phyloP scores from a whole-genome alignment of 2,888 invertebrate genomes.

The Ichneumoninae sp. region DNA sequence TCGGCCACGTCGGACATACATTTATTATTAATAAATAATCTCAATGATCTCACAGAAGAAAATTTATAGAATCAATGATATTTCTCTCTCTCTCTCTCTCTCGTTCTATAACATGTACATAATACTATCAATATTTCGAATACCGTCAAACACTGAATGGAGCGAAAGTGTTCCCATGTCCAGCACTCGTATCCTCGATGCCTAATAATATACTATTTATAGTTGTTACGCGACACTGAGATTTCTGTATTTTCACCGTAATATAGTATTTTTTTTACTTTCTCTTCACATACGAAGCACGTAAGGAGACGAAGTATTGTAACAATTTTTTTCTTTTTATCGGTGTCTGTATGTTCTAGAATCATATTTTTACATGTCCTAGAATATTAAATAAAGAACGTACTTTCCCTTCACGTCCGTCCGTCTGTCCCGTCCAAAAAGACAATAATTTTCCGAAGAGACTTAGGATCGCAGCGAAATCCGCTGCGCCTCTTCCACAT shows the following conservation, averaged over 20 bases:
- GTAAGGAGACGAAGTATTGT: background rate
- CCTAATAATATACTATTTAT: background rate
- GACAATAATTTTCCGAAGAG: no score
- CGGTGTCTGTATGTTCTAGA: no score
- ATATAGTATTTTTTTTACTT: background rate
- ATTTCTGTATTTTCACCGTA: constrained; percentile 7
- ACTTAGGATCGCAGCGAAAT: no score
- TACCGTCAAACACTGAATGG: constrained; percentile 39
- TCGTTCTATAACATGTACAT: constrained; percentile 39
- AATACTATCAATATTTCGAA: constrained; percentile 34
- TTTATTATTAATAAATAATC: constrained; percentile 23
- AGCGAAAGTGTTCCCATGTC: constrained; percentile 44
- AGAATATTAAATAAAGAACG: no score
- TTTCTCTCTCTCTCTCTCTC: constrained; percentile 5
- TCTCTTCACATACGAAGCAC: background rate
- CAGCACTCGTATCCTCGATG: constrained; percentile 3
- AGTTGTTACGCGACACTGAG: constrained; percentile 17
- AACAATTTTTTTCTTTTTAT: background rate
- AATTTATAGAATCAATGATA: constrained; percentile 13
- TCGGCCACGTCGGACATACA: background rate
- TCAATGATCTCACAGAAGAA: constrained; percentile 26
- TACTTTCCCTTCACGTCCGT: no score
- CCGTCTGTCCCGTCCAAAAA: no score
- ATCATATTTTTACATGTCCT: no score
- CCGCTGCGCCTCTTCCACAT: no score